Conservation (phyloP, 2,888 invertebrate species). For the Busseola fusca region DNA sequence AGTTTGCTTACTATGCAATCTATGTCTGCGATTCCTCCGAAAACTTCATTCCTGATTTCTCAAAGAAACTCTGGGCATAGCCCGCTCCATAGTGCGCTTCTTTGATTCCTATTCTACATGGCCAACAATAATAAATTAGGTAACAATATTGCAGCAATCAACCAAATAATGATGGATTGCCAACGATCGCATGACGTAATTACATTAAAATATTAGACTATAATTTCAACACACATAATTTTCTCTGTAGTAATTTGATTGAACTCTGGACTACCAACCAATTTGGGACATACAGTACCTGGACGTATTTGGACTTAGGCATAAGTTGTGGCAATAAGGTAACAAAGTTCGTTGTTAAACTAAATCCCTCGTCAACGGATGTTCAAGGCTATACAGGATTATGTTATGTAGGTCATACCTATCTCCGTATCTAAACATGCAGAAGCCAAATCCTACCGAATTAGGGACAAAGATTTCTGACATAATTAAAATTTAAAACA, state of each 20-base stretch:
- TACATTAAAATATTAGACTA: constrained; percentile 30
- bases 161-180: constrained; percentile 36
- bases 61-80: neutral
- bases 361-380: constrained; percentile 20
- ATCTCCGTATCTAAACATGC: neutral
- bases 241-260: neutral
- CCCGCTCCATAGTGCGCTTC: neutral
- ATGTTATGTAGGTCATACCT: neutral
- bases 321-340: constrained; percentile 23
- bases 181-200: constrained; percentile 27
- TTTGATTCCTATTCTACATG: neutral
- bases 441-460: neutral
- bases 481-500: neutral
- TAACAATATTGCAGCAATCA: constrained; percentile 30
- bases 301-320: constrained; percentile 13
- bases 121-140: constrained; percentile 13
- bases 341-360: constrained; percentile 28
- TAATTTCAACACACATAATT: neutral
- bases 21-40: neutral
- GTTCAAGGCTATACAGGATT: constrained; percentile 4
- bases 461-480: neutral
- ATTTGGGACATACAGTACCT: constrained; percentile 10
- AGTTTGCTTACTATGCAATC: neutral
- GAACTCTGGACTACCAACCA: constrained; percentile 10
- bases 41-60: neutral